Evolutionary conservation across 2,888 invertebrate genomes (phyloP).

Genomic region (Melangyna quadrimaculata): DNA sequence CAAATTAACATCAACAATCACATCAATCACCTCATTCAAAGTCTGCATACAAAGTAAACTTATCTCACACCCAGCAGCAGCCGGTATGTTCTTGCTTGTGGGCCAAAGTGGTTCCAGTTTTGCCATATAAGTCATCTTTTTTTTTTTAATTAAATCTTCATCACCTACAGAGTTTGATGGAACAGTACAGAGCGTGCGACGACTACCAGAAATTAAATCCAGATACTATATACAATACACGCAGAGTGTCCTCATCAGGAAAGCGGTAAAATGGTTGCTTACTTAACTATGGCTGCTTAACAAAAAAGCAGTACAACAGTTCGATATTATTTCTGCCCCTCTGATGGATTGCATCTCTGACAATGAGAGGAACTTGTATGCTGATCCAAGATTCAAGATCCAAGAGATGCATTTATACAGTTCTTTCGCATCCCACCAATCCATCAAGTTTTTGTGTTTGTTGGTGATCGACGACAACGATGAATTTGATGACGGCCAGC

Average conservation of each 20-base stretch:
- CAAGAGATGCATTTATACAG: conserved; percentile 39
- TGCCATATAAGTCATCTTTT: background rate
- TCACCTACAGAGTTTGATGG: conserved; percentile 53
- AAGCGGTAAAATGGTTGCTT: conserved; percentile 67
- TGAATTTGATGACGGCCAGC: background rate
- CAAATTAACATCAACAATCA: background rate
- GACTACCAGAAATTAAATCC: conserved; percentile 11
- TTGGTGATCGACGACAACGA: conserved; percentile 50
- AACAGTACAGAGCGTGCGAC: conserved; percentile 13
- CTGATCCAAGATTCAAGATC: conserved; percentile 59
- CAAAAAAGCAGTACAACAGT: conserved; percentile 46
- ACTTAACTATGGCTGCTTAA: conserved; percentile 7
- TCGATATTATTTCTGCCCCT: conserved; percentile 22
- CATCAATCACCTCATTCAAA: conserved; percentile 35
- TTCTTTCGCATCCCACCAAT: conserved; percentile 62
- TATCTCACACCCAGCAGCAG: conserved; percentile 61
- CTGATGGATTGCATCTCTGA: conserved; percentile 21
- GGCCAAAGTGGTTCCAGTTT: conserved; percentile 52
- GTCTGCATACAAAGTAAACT: conserved; percentile 42
- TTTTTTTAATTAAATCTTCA: conserved; percentile 64
- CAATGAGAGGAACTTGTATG: conserved; percentile 54
- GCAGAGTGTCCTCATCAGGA: conserved; percentile 13
- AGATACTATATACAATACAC: background rate
- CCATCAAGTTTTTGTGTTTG: conserved; percentile 65
- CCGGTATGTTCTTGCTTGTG: conserved; percentile 37